A percentile compares a stretch with the other conserved stretches of the same genome.
Evolutionary conservation across 2,888 invertebrate species (phyloP).

Genomic region (Endotricha flammealis): DNA sequence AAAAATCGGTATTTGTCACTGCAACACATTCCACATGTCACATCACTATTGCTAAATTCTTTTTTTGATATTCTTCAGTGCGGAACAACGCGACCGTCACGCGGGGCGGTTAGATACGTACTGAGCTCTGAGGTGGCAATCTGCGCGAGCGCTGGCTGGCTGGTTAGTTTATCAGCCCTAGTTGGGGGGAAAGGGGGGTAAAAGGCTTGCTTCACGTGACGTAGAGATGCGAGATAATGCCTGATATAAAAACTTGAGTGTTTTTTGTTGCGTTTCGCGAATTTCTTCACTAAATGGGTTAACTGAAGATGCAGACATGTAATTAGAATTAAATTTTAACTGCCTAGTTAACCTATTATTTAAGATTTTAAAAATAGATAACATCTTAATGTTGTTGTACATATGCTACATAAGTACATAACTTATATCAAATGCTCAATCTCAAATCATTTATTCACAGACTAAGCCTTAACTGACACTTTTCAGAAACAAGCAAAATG

Average conservation of each 20-base stretch:
- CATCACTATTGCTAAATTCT: constrained; percentile 39
- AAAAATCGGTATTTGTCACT: constrained; percentile 39
- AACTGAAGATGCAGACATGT: constrained; percentile 1
- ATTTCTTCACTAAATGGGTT: too few relatives aligned
- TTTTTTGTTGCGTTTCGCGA: not conserved
- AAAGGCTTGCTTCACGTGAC: constrained; percentile 67
- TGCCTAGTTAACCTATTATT: too few relatives aligned
- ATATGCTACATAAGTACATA: too few relatives aligned
- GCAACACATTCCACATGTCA: constrained; percentile 31
- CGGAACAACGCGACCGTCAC: constrained; percentile 38
- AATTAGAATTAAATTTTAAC: too few relatives aligned
- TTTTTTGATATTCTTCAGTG: constrained; percentile 12
- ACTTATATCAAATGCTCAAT: too few relatives aligned
- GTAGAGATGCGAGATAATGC: constrained; percentile 33
- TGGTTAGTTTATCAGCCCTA: constrained; percentile 69
- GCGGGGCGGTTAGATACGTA: constrained; percentile 45
- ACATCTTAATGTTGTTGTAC: too few relatives aligned
- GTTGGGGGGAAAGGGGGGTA: constrained; percentile 56
- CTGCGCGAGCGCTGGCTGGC: constrained; percentile 61
- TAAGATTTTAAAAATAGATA: too few relatives aligned
- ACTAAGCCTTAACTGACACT: too few relatives aligned
- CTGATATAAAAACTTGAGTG: too few relatives aligned
- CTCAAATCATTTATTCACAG: too few relatives aligned
- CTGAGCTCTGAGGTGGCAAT: constrained; percentile 50
- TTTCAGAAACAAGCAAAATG: too few relatives aligned